Evolutionary conservation across 2,113 vertebrate genomes (phyloP).

Genomic region (Melanocharis versteri): DNA sequence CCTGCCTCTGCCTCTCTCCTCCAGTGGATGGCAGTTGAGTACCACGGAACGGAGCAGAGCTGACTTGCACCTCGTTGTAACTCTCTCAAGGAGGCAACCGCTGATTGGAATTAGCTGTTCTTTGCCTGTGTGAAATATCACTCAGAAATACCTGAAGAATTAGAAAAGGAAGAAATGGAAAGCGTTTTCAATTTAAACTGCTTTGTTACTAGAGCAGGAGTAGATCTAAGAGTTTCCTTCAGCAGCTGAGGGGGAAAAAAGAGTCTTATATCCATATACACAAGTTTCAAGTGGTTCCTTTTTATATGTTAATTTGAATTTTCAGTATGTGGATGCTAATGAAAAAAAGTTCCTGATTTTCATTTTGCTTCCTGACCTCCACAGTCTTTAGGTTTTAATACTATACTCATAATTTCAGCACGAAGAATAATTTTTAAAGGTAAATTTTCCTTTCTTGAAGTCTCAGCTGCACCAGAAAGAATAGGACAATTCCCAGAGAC

Average conservation of each 20-base stretch:
- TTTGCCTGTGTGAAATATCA: conserved; percentile 31
- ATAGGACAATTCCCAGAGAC: background rate
- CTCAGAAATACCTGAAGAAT: conserved; percentile 62
- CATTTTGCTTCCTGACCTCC: background rate
- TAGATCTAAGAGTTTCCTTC: background rate
- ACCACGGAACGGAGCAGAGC: conserved; percentile 12
- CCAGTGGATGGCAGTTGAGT: conserved; percentile 79
- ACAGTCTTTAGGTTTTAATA: background rate
- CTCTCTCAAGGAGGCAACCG: conserved; percentile 45
- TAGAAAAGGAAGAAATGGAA: background rate
- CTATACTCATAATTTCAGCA: background rate
- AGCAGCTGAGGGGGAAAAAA: background rate
- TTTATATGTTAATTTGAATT: conserved; percentile 37
- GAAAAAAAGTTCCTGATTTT: background rate
- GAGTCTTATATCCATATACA: background rate
- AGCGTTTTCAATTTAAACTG: background rate
- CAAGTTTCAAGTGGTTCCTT: background rate
- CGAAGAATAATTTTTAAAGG: background rate
- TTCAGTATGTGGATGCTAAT: background rate
- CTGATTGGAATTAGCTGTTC: conserved; percentile 63
- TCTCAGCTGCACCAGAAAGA: background rate
- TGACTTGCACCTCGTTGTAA: background rate
- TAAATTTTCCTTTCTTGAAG: background rate
- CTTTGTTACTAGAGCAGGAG: background rate
- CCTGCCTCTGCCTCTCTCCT: conserved; percentile 21